Evolutionary conservation across 2,797 vertebrate species (phyloP).

Genomic region (Peromyscus nudipes): DNA sequence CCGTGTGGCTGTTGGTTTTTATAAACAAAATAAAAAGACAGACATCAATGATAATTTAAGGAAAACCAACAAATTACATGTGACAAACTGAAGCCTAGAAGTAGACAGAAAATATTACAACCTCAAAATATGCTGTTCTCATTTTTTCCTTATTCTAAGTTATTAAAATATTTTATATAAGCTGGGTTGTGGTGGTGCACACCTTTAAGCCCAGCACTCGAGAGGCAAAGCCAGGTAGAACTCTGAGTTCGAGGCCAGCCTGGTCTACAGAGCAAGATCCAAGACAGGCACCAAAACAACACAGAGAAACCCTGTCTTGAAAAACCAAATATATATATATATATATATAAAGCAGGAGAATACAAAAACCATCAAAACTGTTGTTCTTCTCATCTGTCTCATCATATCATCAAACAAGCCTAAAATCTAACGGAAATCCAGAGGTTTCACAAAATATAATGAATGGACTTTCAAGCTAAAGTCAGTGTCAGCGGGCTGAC

Average conservation of each 20-base stretch:
- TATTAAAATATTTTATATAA: background rate
- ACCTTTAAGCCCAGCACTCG: too few relatives aligned
- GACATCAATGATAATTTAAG: background rate
- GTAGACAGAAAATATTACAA: background rate
- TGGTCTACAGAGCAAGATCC: too few relatives aligned
- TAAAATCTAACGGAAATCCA: background rate
- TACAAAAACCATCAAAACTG: background rate
- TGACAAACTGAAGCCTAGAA: background rate
- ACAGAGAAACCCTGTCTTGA: too few relatives aligned
- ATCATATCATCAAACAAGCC: background rate
- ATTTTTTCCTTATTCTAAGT: background rate
- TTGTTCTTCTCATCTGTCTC: background rate
- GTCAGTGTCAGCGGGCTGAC: background rate
- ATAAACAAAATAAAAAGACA: background rate
- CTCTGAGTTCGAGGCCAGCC: too few relatives aligned
- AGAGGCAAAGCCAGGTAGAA: too few relatives aligned
- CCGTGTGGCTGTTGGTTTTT: accelerated
- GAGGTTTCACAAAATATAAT: background rate
- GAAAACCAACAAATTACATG: background rate
- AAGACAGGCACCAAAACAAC: too few relatives aligned
- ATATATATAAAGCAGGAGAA: background rate
- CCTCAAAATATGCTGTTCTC: background rate
- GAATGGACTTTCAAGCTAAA: background rate
- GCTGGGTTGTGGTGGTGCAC: too few relatives aligned
- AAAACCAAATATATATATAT: too few relatives aligned